A percentile compares a stretch with the other conserved stretches of the same genome.
These are phyloP conservation scores for Mycteria americana DNA, from an alignment of 2,797 vertebrate genomes.

Conservation along the genomic window DNA sequence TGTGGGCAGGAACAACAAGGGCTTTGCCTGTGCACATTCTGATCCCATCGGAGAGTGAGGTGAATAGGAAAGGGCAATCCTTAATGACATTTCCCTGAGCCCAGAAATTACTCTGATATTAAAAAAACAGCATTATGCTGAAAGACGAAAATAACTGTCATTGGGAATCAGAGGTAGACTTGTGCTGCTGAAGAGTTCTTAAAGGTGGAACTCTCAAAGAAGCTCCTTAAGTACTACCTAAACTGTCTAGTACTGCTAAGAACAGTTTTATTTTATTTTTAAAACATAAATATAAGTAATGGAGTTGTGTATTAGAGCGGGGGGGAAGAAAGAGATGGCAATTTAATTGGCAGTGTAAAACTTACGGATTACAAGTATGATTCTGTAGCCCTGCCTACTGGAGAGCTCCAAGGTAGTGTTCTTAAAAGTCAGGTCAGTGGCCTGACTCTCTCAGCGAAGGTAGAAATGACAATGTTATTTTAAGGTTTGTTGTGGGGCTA, in stretches of 20 bases:
- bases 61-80: neutral
- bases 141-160: neutral
- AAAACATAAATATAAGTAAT: neutral
- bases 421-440: neutral
- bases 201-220: neutral
- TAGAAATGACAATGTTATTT: neutral
- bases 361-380: fast-evolving
- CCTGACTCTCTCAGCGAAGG: neutral
- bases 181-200: neutral
- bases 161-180: neutral
- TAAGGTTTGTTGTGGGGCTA: neutral
- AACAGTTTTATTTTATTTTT: neutral
- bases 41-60: neutral
- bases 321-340: neutral
- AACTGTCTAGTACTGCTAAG: neutral
- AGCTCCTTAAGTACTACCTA: neutral
- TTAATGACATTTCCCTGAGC: neutral
- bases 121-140: neutral
- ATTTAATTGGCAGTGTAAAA: neutral
- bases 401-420: neutral
- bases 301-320: neutral
- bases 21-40: neutral
- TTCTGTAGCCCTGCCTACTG: neutral
- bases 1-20: neutral
- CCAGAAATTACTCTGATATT: neutral